Base-by-base conservation (phyloP, 2,888 invertebrate species). In the Microplitis manilae region DNA sequence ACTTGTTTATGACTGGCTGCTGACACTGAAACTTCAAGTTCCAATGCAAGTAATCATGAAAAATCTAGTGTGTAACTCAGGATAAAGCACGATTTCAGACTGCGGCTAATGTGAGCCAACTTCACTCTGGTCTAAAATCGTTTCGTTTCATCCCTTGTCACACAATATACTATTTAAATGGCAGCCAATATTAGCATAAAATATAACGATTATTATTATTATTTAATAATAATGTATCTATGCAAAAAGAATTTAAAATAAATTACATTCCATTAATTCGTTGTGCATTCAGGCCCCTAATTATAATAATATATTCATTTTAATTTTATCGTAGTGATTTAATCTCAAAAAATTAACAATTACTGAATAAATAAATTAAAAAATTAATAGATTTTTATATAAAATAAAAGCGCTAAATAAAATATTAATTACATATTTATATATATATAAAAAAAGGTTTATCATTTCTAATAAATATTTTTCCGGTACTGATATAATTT, bases 141-240 rank as follows among this genome's bases (percentile, higher is more conserved):
- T 30, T 30, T 30, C 4, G 30, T 30, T 30, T 30, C 30, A 2
- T 30, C 30, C 30, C 30, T 30, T 30, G 30, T 30, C 30, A 30
- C 30, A 30, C 30, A 30, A 30, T 30, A 30, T 30, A 30, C 30
- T 60, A 76, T 70, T 73, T 64, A 40, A 50, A 71, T 38, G 76
- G 67, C 67, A 61, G 65, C 65, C 60, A 69, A 73, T 68, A 69
- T 50, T 70, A 76, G 68, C 75, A 73, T 79, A 76, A 73, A 9
- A 60, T 61, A 77, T 67, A 64, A 68, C 68, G 71, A 64, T 77
- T 64, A 40, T 50, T 61, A 38, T 41, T 68, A 60, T 69, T 17
- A 69, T 17, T 75, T 71, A 79, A 79, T 80, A 77, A 72, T 78
- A 79, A 73, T 75, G 30, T 62, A 62, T 50, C 13, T 13, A 50